Base-by-base conservation (phyloP, 1,140 invertebrate genomes). In the Elysia chlorotica region DNA sequence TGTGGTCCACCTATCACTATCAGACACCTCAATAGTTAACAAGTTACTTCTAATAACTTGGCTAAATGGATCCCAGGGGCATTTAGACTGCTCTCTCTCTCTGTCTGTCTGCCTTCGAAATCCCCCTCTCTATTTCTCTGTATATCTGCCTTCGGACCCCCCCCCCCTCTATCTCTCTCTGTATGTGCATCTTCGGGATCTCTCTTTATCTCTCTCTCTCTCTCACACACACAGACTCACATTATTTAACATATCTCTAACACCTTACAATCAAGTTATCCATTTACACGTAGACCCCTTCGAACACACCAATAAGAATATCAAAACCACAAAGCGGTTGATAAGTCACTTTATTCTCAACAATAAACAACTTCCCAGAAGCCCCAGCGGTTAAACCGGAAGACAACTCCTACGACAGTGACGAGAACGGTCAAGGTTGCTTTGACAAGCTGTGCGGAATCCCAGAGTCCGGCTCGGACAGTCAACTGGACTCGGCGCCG, bases 401-500 rank as follows among this genome's bases (percentile, higher is more conserved):
- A 1, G 59, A 63, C 19, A 67, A 73, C 6, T 30, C 33, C 0
- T 54, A 57, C 10, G 56, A 53, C 17, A 31, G 61, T 19, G 59
- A 75, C 21, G 36, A 65, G 19, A 41, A 35, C 37, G 71, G 72
- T 28, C 71, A 76, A 6, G 37, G 72, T 17, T 79, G 75, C 65
- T 57, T 76, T 17, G 63, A 79, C 37, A 56, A 66, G 23, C 53
- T 79, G 3, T 82, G 78, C 57, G 80, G 79, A 37, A 77, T 80
- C 25, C 77, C 78, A 17, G 57, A 41, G 30, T 35, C 73, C 3
- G 14, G 56, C 17, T 57, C 69, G 30, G 54, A 59, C 14, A 65
- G 36, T 25, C 56, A 53, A n/a, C 71, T 74, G n/a, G n/a, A n/a
- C n/a, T n/a, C n/a, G n/a, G 70, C 70, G 28, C 76, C 76, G n/a